Evolutionary conservation across 2,113 vertebrate species (phyloP).

Genomic region (Pseudopipra pipra): DNA sequence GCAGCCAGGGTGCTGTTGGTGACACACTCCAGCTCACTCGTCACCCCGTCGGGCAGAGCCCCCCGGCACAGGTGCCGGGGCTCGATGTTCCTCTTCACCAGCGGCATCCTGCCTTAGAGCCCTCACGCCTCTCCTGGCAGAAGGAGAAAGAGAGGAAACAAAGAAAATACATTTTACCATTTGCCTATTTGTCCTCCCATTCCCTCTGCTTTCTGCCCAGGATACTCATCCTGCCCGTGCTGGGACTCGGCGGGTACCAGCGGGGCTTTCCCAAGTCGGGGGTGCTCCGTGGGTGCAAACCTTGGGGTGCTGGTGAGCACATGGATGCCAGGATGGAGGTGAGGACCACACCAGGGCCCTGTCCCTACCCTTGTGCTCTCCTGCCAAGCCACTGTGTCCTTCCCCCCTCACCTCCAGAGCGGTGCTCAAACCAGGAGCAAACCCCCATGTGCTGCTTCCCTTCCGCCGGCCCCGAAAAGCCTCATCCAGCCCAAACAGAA

Average conservation of each 20-base stretch:
- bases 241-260: rapidly evolving
- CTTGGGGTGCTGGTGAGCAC: rapidly evolving
- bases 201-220: not conserved
- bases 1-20: constrained; percentile 92
- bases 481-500: not conserved
- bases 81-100: constrained; percentile 91
- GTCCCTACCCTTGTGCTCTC: not conserved
- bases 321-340: rapidly evolving
- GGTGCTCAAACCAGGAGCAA: not conserved
- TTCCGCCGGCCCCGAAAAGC: not conserved
- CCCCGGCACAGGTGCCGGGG: constrained; percentile 89
- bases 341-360: not conserved
- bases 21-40: constrained; percentile 90
- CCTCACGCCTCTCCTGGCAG: not conserved
- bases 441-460: not conserved
- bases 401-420: not conserved
- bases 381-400: not conserved
- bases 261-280: not conserved
- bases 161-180: rapidly evolving
- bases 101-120: constrained; percentile 71
- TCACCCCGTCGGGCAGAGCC: constrained; percentile 84
- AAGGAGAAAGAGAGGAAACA: not conserved
- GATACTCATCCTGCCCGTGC: not conserved
- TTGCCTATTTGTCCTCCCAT: rapidly evolving
- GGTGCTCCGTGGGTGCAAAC: not conserved